These are phyloP conservation scores for Theristus sp. DNA, from an alignment of 2,888 invertebrate species.

Conservation along the genomic window DNA sequence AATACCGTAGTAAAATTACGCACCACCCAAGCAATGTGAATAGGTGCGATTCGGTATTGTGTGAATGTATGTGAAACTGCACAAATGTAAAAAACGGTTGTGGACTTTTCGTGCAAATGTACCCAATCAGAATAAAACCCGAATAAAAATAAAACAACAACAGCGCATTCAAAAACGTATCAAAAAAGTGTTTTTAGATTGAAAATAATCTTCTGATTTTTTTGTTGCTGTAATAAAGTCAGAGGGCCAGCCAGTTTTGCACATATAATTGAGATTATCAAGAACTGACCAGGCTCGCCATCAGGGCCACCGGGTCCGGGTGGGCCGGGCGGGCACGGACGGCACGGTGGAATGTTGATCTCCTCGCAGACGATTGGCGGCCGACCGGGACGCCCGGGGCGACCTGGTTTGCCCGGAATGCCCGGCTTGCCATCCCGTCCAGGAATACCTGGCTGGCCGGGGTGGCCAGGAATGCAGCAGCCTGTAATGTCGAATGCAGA, in stretches of 20 bases:
- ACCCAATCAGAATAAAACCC: too few species aligned
- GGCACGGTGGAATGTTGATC: background rate
- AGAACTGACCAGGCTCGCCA: background rate
- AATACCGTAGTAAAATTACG: too few species aligned
- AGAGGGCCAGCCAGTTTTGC: background rate
- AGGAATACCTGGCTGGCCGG: conserved; percentile 21
- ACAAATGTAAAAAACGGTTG: too few species aligned
- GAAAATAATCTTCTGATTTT: too few species aligned
- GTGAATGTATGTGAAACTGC: too few species aligned
- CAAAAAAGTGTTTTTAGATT: too few species aligned
- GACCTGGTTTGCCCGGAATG: conserved; percentile 10
- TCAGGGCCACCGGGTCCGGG: conserved; percentile 1
- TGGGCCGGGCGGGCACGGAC: background rate
- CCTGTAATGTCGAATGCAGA: too few species aligned
- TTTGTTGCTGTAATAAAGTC: background rate
- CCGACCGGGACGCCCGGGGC: conserved; percentile 21
- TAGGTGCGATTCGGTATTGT: too few species aligned
- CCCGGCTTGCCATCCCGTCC: conserved; percentile 10
- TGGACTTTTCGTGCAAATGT: too few species aligned
- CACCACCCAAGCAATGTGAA: too few species aligned
- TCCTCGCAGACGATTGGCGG: conserved; percentile 14
- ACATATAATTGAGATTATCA: background rate
- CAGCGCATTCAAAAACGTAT: too few species aligned
- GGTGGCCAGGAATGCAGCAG: conserved; percentile 22
- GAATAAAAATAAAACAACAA: too few species aligned